Evolutionary conservation across 2,113 vertebrate species (phyloP), one percentile per base, ranked within the genome.

Genomic region (Sigmodon hispidus): DNA sequence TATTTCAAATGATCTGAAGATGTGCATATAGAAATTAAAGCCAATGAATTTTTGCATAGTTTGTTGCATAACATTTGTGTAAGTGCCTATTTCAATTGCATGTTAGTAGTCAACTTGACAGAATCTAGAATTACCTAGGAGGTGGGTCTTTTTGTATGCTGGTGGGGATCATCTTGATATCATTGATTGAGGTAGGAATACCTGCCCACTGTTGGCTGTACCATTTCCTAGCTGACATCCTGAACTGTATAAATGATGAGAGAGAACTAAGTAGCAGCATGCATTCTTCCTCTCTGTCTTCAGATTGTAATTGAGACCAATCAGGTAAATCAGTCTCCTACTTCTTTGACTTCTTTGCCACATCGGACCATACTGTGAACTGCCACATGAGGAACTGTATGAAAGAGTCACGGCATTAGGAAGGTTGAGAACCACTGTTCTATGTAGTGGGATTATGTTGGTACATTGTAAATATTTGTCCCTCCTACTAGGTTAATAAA

Each of bases 11-110:
- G 17, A 90, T 8, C 45, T 48, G 1, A 87, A 89, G 7, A 87
- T 91, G 55, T 73, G 17, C 59, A 52, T 91, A 52, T 81, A 92
- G 9, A 89, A 94, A 89, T 73, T 83, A 31, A 93, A 83, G 55
- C 29, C 63, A 55, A 8, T 21, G 16, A 61, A 22, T 76, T 85
- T 70, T 59, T 3, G 36, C 8, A 55, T 85, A 29, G 61, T 61
- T 85, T 89, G 67, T 76, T 90, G 9, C 59, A 84, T 45, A 52
- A 70, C 16, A 87, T 77, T 97, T 87, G 61, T 84, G 84, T 29
- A 87, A 90, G 87, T 87, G 70, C 1, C 4, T 96, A 36, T 69
- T 87, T 10, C 29, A 61, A 48, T 89, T 93, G 45, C 70, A 34
- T 84, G n/a, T 63, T 29, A 63, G n/a, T 45, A 45, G 59, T 84